Conservation (phyloP, 2,797 vertebrate genomes). For the Cetoscarus ocellatus region DNA sequence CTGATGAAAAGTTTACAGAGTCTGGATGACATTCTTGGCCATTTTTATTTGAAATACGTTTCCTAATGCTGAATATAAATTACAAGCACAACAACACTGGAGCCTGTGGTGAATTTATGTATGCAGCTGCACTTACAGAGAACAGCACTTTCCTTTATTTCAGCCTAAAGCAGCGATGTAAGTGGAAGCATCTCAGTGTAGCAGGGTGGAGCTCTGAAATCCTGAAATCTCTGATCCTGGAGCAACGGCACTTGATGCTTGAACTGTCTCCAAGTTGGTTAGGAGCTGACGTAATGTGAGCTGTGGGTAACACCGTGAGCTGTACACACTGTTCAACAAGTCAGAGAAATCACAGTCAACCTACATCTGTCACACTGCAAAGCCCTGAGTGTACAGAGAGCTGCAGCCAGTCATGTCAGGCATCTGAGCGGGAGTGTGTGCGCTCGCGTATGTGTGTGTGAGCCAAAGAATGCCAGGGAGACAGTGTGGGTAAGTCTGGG, state of each 20-base stretch:
- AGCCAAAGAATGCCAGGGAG: background rate
- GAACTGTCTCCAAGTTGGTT: background rate
- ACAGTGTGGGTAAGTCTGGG: constrained; percentile 1
- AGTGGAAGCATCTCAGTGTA: background rate
- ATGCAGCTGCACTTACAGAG: background rate
- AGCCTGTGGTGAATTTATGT: background rate
- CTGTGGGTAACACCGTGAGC: constrained; percentile 27
- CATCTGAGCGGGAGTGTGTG: constrained; percentile 16
- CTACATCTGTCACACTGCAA: constrained; percentile 53
- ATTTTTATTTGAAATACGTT: too few species aligned
- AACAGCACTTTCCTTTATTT: background rate
- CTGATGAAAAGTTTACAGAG: too few species aligned
- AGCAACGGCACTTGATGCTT: constrained; percentile 1
- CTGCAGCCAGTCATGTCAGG: constrained; percentile 19
- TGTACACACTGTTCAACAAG: constrained; percentile 31
- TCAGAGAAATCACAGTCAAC: constrained; percentile 44
- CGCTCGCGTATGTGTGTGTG: constrained; percentile 11
- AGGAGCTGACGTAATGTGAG: background rate
- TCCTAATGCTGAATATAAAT: too few species aligned
- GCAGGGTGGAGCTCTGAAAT: background rate
- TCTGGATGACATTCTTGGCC: too few species aligned
- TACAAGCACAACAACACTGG: too few species aligned
- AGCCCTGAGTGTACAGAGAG: constrained; percentile 36
- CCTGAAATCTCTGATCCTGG: background rate
- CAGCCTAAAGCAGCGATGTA: background rate